Evolutionary conservation across 2,888 invertebrate species (phyloP), one percentile per base, ranked within the genome.

Genomic region (Seira sanloemensis): DNA sequence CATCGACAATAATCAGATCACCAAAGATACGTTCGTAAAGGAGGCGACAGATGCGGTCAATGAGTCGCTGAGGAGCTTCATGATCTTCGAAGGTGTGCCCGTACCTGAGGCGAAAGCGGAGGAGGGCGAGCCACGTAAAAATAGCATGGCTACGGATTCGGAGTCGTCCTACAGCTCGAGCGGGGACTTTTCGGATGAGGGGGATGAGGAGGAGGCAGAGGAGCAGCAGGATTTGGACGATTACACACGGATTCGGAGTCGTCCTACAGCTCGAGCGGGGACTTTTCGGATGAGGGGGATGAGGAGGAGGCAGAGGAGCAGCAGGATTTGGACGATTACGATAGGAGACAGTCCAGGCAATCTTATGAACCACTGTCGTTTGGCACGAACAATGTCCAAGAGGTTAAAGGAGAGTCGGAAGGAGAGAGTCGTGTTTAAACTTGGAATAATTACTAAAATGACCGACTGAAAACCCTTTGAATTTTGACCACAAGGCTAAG

Each of bases 1-100:
- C 54, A 80, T 26, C 46, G 78, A 79, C 9, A 67, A 71, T 7
- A 78, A 86, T 69, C 76, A 79, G 2, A 84, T 86, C 18, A 77
- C 58, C 9, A 83, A 84, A 50, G 84, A 86, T n/a, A 72, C 84
- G 12, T 86, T 86, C 37, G 23, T 84, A 0, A 77, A 69, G 19
- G 86, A 84, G 66, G 78, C 80, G 0, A 78, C 77, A 0, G 80
- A 84, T 0, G 84, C 83, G 0, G 78, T 86, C 23, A 68, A 79
- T 58, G 67, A 73, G 9, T 66, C 82, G n/a, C 75, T 86, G 0
- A 54, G 71, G 50, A 73, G 77, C n/a, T 86, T 86, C 37, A 84
- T 86, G 81, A 65, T 74, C 2, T 77, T 62, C 23, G 25, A 50
- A 0, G 73, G 68, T 16, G 58, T 50, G 9, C 50, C 46, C n/a